These are phyloP conservation scores for Acleris literana DNA, from an alignment of 2,888 invertebrate genomes.

Conservation along the genomic window DNA sequence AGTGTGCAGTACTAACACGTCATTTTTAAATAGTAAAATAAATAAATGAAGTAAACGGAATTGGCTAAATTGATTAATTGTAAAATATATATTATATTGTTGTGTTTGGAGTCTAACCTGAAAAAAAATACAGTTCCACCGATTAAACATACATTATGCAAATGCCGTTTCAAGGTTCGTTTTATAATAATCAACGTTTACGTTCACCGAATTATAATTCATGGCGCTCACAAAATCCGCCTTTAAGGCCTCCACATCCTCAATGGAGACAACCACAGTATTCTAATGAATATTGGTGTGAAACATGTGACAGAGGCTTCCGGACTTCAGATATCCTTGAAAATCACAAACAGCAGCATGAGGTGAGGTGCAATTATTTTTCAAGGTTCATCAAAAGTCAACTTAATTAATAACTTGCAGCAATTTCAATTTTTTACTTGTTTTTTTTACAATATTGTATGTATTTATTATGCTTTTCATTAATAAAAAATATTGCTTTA, in stretches of 20 bases:
- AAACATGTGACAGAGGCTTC: constrained; percentile 92
- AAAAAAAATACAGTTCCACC: too few relatives aligned
- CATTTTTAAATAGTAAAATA: too few relatives aligned
- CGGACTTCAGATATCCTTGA: constrained; percentile 82
- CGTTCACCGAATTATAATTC: constrained; percentile 40
- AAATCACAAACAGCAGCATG: constrained; percentile 89
- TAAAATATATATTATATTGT: too few relatives aligned
- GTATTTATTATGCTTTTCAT: not conserved
- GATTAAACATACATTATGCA: constrained; percentile 13
- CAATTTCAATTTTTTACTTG: too few relatives aligned
- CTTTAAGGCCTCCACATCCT: constrained; percentile 24
- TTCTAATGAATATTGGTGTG: constrained; percentile 83
- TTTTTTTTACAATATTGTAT: too few relatives aligned
- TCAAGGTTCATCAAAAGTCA: too few relatives aligned
- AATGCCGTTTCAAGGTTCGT: constrained; percentile 18
- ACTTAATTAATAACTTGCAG: too few relatives aligned
- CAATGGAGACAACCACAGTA: constrained; percentile 32
- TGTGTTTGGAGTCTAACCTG: too few relatives aligned
- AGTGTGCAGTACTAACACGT: too few relatives aligned
- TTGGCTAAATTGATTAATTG: too few relatives aligned
- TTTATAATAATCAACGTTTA: constrained; percentile 26
- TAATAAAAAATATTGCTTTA: not conserved
- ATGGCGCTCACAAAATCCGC: constrained; percentile 42
- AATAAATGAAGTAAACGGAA: too few relatives aligned
- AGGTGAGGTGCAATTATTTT: constrained; percentile 62